These are phyloP conservation scores for Campoplex nolae DNA, from an alignment of 2,888 invertebrate species.

Conservation along the genomic window DNA sequence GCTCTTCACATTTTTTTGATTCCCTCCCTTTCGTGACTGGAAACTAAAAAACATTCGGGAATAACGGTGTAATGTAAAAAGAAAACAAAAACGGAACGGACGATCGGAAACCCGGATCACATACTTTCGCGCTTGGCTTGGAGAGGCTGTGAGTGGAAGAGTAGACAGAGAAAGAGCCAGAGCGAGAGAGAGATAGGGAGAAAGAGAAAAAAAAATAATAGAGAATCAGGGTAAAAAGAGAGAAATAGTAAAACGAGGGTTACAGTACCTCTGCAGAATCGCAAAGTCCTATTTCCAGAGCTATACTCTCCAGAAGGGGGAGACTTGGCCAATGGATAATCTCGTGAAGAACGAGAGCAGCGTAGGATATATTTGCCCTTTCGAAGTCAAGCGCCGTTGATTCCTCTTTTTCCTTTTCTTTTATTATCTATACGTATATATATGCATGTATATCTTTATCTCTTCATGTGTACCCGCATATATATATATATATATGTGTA, in stretches of 20 bases:
- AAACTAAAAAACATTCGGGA: conserved; percentile 31
- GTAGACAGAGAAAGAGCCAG: conserved; percentile 26
- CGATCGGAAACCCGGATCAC: conserved; percentile 64
- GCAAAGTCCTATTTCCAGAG: conserved; percentile 45
- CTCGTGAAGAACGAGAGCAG: conserved; percentile 43
- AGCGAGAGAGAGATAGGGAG: conserved; percentile 42
- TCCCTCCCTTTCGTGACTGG: conserved; percentile 33
- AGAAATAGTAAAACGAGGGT: conserved; percentile 42
- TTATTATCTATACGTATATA: background rate
- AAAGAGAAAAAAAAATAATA: conserved; percentile 1
- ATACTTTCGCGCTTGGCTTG: conserved; percentile 59
- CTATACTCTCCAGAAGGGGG: conserved; percentile 28
- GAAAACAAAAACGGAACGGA: conserved; percentile 28
- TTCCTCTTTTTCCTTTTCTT: background rate
- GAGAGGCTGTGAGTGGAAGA: conserved; percentile 56
- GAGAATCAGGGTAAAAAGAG: background rate
- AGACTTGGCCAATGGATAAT: conserved; percentile 66
- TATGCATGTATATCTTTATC: background rate
- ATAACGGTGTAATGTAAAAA: conserved; percentile 28
- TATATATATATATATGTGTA: background rate
- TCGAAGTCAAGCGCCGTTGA: conserved; percentile 36
- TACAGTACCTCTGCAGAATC: conserved; percentile 63
- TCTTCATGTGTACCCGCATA: background rate
- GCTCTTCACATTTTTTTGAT: conserved; percentile 14
- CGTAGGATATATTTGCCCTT: conserved; percentile 37